phyloP scores from a whole-genome alignment of 2,888 invertebrate genomes.

The Epinotia nisella region DNA sequence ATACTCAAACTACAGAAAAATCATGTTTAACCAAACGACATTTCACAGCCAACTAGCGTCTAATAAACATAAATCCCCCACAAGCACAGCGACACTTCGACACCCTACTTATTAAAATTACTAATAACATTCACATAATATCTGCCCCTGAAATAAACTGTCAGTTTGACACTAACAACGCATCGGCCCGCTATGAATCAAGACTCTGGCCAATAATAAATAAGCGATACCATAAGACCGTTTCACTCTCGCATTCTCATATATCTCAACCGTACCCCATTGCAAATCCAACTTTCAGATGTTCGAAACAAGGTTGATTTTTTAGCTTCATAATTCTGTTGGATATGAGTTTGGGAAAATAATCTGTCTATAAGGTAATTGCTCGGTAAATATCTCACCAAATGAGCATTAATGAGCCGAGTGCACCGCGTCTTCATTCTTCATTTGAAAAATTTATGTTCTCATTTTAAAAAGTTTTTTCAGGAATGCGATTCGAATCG shows the following conservation, averaged over 20 bases:
- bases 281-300: background rate
- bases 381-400: constrained; percentile 75
- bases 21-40: background rate
- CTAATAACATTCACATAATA: constrained; percentile 44
- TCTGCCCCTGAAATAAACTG: constrained; percentile 54
- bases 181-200: constrained; percentile 67
- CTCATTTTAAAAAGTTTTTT: constrained; percentile 58
- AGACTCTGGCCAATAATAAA: constrained; percentile 62
- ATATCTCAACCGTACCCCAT: background rate
- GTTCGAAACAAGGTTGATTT: background rate
- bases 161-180: constrained; percentile 69
- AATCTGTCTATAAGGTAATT: constrained; percentile 63
- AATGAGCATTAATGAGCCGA: constrained; percentile 73
- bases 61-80: constrained; percentile 28
- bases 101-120: constrained; percentile 43
- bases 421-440: constrained; percentile 62
- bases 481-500: constrained; percentile 59
- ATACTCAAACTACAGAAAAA: background rate
- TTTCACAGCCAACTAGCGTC: constrained; percentile 25
- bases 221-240: constrained; percentile 58
- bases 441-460: constrained; percentile 72
- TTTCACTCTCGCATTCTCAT: background rate
- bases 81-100: constrained; percentile 32
- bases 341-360: constrained; percentile 12
- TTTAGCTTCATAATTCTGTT: background rate